These are phyloP conservation scores for Willisornis vidua DNA, from an alignment of 2,113 vertebrate genomes.

Conservation along the genomic window DNA sequence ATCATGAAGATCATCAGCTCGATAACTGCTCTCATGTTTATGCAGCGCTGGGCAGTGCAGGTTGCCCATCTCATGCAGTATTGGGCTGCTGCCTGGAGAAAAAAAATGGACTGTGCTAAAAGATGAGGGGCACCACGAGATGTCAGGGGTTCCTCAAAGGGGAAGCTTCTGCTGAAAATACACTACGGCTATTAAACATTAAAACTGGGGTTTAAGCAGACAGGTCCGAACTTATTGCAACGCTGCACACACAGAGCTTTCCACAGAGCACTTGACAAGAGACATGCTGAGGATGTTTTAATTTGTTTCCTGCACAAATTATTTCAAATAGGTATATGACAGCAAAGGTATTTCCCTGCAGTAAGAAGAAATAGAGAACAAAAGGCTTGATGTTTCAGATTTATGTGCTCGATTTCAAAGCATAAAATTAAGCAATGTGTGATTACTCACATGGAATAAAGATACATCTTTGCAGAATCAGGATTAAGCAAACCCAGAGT, in stretches of 20 bases:
- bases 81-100: background rate
- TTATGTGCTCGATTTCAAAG: background rate
- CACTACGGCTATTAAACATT: background rate
- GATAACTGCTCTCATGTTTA: rapidly evolving
- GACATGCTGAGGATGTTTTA: background rate
- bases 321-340: background rate
- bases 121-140: background rate
- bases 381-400: background rate
- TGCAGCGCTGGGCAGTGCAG: background rate
- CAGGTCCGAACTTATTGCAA: background rate
- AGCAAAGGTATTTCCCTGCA: background rate
- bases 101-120: background rate
- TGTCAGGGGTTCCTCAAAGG: background rate
- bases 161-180: background rate
- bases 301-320: background rate
- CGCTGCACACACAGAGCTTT: background rate
- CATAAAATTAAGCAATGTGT: background rate
- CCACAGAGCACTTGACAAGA: background rate
- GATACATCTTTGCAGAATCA: background rate
- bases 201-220: background rate
- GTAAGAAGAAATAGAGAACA: background rate
- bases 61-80: background rate
- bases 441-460: background rate
- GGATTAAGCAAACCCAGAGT: background rate
- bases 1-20: background rate